Evolutionary conservation across 1,140 invertebrate species (phyloP), one percentile per base, ranked within the genome.

Genomic region (Halyomorpha halys): DNA sequence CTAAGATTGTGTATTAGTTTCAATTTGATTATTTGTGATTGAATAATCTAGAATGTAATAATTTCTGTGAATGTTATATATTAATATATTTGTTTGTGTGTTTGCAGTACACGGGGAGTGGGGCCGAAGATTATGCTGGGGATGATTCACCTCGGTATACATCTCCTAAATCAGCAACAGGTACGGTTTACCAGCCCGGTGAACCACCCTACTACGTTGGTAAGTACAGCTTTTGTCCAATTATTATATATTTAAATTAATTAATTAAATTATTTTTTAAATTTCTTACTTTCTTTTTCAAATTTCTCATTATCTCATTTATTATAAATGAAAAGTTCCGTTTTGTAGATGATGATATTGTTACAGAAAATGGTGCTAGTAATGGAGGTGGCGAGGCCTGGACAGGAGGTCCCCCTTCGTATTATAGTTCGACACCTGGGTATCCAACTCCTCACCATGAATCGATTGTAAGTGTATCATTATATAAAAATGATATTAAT

Each of bases 131-230:
- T 15, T 56, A 56, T 15, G 14, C 92, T 75, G 85, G 84, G n/a
- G 81, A 86, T 74, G 89, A 91, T 72, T 89, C 88, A 14, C 86
- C 85, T 66, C 80, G 91, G 71, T 94, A 91, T 78, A 85, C 89
- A 66, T 92, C 89, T 61, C 88, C 89, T 21, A 91, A 91, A 73
- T 79, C 68, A 78, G 80, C 39, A 68, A 77, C 69, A 67, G 76
- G 73, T 68, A 76, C 63, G 34, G 72, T 78, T 70, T 82, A 83
- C 74, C 75, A 75, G 21, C 71, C 75, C 27, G 78, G 78, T 11
- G 53, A 56, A 23, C 8, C 51, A 66, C 71, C 75, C 3, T 79
- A 79, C 64, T 79, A 79, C 72, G 74, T 79, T 65, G 78, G 78
- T 79, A 71, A 76, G 71, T 66, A 64, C 11, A 13, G 34, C 11